phyloP scores from a whole-genome alignment of 2,888 invertebrate genomes.

The Synanthedon formicaeformis region DNA sequence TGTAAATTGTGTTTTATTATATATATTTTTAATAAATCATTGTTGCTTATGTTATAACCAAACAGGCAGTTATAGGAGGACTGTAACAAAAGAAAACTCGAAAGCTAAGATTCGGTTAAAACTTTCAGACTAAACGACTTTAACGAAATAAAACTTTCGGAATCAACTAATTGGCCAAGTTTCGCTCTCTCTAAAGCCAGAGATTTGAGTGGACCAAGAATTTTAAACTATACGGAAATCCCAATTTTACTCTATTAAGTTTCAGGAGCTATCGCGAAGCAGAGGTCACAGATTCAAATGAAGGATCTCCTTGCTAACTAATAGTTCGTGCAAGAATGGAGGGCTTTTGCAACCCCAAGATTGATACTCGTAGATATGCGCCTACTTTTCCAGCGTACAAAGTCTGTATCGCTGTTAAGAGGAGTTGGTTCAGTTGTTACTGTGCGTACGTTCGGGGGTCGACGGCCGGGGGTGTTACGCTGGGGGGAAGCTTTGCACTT shows the following conservation, averaged over 20 bases:
- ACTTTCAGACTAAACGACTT: conserved; percentile 21
- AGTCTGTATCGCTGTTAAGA: not conserved
- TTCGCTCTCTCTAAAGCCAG: conserved; percentile 24
- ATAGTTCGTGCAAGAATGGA: not conserved
- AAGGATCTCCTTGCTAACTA: not conserved
- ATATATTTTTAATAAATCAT: not conserved
- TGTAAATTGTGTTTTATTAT: not conserved
- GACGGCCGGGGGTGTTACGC: conserved; percentile 42
- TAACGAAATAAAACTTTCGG: conserved; percentile 13
- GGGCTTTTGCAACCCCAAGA: not conserved
- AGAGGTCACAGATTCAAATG: not conserved
- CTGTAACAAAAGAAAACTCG: conserved; percentile 3
- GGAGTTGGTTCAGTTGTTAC: conserved; percentile 2
- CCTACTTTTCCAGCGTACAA: not conserved
- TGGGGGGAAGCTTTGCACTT: conserved; percentile 58
- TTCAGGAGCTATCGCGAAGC: not conserved
- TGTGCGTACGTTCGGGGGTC: conserved; percentile 39
- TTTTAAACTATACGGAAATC: too few relatives aligned
- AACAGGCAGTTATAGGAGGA: conserved; percentile 5
- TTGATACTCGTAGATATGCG: not conserved
- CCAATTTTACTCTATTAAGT: too few relatives aligned
- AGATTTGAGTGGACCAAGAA: not conserved
- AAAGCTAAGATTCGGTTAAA: conserved; percentile 8
- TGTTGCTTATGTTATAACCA: conserved; percentile 2
- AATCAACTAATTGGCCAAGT: conserved; percentile 48